Percentiles rank a stretch among this genome's conserved stretches.
phyloP scores from a whole-genome alignment of 2,113 vertebrate species.

The Zosterops japonicus region DNA sequence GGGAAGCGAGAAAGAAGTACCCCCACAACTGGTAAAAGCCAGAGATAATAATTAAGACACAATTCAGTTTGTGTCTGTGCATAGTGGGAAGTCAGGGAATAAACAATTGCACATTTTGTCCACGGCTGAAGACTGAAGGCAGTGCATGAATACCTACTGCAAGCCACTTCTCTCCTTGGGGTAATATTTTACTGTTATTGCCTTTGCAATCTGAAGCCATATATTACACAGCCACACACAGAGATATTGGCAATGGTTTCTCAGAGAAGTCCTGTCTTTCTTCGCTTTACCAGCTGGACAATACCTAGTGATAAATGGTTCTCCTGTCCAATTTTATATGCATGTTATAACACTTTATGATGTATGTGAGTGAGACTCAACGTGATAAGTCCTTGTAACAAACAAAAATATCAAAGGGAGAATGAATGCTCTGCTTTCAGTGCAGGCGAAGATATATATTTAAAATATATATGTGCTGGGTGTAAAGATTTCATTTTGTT shows the following conservation, averaged over 20 bases:
- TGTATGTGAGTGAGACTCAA: slow-evolving; percentile 48
- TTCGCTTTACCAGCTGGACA: slow-evolving; percentile 55
- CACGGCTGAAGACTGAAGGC: background rate
- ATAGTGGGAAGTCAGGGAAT: background rate
- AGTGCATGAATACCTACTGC: slow-evolving; percentile 20
- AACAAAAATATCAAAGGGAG: slow-evolving; percentile 53
- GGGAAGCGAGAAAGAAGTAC: accelerated
- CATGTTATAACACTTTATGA: slow-evolving; percentile 58
- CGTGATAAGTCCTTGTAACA: slow-evolving; percentile 39
- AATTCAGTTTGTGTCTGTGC: background rate
- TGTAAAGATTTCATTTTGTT: slow-evolving; percentile 40
- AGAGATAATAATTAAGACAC: slow-evolving; percentile 11
- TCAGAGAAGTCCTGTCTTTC: slow-evolving; percentile 23
- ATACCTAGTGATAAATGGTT: slow-evolving; percentile 60
- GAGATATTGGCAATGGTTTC: slow-evolving; percentile 51
- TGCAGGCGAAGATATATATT: slow-evolving; percentile 30
- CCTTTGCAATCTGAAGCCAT: slow-evolving; percentile 51
- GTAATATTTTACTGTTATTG: slow-evolving; percentile 64
- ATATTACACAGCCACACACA: slow-evolving; percentile 55
- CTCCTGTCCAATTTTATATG: slow-evolving; percentile 63
- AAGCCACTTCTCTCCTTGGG: slow-evolving; percentile 48
- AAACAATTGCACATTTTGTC: slow-evolving; percentile 2
- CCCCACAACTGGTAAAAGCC: background rate
- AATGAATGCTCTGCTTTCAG: slow-evolving; percentile 23
- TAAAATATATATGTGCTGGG: slow-evolving; percentile 45